Evolutionary conservation across 2,888 invertebrate species (phyloP), one percentile per base, ranked within the genome.

Genomic region (Drosophila neotestacea): DNA sequence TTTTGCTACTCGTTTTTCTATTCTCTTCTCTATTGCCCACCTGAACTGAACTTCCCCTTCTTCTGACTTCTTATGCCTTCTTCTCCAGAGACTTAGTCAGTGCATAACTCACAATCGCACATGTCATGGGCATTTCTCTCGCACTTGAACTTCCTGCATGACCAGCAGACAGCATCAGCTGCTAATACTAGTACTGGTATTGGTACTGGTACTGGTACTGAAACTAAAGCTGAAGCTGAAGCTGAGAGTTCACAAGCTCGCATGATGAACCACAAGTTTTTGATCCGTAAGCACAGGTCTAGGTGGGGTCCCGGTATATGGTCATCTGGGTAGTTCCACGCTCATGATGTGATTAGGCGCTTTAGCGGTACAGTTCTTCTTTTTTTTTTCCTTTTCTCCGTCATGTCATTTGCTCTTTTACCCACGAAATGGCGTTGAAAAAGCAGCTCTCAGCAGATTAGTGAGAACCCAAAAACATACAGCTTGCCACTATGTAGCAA

Each of bases 121-220:
- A 70, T 79, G 79, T 78, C 78, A 71, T 77, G 67, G 75, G 61
- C 67, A 62, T 72, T 72, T 73, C 69, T 75, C 55, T 72, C 70
- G 68, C 78, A 79, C 85, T 80, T 85, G 88, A 88, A 88, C 88
- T 85, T 85, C 85, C 85, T 88, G 88, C 79, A 85, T 81, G 81
- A 85, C 85, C 85, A 79, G 66, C 63, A 51, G 9, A 30, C 30
- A 30, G 30, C 30, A 30, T 6, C 30, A 30, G 6, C 30, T 6
- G 11, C 38, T 16, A 16, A 16, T 16, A 27, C 6, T 11, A n/a
- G 36, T 16, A 16, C 34, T 6, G 9, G 11, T 16, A 6, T 13
- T 4, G 9, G 1, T 1, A 0, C 22, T 27, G 10, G 0, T 34
- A 27, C 28, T 28, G 46, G 5, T 27, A 28, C 46, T 46, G 28